Evolutionary conservation across 2,888 invertebrate genomes (phyloP).

Genomic region (Zygothrica quintamaculata): DNA sequence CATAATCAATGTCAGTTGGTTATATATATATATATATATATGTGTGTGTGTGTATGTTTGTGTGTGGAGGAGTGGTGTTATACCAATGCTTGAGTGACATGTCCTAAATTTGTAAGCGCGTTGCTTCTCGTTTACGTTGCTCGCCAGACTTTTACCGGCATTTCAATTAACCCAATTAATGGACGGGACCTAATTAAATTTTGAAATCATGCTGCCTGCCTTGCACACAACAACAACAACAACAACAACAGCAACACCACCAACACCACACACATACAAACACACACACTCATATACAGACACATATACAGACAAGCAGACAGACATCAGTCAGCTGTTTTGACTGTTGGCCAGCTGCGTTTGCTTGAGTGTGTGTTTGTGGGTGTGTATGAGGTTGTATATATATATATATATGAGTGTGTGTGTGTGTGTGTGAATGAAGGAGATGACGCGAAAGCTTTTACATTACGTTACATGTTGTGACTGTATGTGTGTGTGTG

Average conservation of each 20-base stretch:
- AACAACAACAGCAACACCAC: conserved; percentile 31
- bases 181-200: conserved; percentile 83
- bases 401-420: too few species aligned
- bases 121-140: conserved; percentile 14
- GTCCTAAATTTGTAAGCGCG: conserved; percentile 74
- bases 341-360: conserved; percentile 63
- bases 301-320: conserved; percentile 22
- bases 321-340: conserved; percentile 73
- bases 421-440: conserved; percentile 36
- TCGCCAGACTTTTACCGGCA: conserved; percentile 79
- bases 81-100: conserved; percentile 65
- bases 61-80: background rate
- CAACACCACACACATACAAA: conserved; percentile 25
- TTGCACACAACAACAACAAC: conserved; percentile 36
- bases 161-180: conserved; percentile 84
- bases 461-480: conserved; percentile 32
- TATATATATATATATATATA: too few species aligned
- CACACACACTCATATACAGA: conserved; percentile 22
- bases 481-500: conserved; percentile 15
- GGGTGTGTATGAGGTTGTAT: too few species aligned
- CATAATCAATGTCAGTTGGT: conserved; percentile 18
- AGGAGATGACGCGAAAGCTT: conserved; percentile 67
- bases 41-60: background rate
- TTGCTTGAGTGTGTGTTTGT: conserved; percentile 21
- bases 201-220: conserved; percentile 74